Evolutionary conservation across 2,797 vertebrate genomes (phyloP).

Genomic region (Crocodylus rhombifer): DNA sequence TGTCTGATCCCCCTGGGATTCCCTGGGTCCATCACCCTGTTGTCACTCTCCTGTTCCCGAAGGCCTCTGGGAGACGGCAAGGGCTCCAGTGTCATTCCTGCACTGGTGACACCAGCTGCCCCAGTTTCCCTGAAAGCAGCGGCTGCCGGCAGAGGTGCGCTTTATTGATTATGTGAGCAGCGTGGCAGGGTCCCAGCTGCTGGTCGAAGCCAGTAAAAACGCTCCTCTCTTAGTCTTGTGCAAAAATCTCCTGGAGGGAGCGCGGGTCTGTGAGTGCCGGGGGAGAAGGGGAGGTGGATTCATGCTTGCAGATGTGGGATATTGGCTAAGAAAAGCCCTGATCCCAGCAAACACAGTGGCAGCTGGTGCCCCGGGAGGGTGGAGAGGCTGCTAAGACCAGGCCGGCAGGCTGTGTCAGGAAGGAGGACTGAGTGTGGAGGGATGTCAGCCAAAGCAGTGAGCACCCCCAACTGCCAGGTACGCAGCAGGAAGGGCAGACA

Average conservation of each 20-base stretch:
- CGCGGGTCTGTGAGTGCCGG: neutral
- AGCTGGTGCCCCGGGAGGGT: too few relatives aligned
- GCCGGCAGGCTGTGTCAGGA: neutral
- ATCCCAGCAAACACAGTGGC: too few relatives aligned
- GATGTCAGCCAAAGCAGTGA: neutral
- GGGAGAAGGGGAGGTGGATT: neutral
- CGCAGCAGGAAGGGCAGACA: neutral
- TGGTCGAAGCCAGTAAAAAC: neutral
- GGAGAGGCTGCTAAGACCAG: too few relatives aligned
- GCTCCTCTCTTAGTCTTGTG: neutral
- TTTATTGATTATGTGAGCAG: neutral
- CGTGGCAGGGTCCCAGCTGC: neutral
- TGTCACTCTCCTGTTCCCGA: neutral
- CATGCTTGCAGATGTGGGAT: neutral
- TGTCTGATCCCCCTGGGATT: neutral
- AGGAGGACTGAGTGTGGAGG: neutral
- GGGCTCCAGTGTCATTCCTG: neutral
- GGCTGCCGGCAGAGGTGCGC: neutral
- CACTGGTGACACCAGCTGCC: neutral
- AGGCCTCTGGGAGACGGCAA: neutral
- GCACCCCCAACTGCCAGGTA: neutral
- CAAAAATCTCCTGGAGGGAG: neutral
- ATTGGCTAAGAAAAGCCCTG: too few relatives aligned
- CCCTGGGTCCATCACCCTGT: neutral
- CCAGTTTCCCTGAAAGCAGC: neutral